Conservation (phyloP, 2,113 vertebrate species). For the Eurystomus gularis region DNA sequence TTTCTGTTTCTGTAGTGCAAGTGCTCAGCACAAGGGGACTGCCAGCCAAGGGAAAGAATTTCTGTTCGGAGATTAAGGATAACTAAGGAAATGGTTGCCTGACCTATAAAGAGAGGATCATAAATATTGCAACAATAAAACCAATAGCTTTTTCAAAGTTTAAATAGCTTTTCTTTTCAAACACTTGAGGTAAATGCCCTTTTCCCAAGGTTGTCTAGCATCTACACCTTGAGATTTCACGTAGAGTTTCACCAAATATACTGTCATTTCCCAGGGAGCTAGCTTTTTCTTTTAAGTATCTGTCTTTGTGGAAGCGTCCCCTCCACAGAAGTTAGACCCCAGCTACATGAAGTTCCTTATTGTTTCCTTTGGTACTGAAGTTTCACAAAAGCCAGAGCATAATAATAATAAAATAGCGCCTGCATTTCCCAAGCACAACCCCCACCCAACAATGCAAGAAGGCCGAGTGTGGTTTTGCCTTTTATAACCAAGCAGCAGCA, state of each 20-base stretch:
- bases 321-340: not conserved
- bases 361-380: not conserved
- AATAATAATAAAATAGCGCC: not conserved
- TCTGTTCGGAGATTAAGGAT: slow-evolving; percentile 48
- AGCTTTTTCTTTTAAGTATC: not conserved
- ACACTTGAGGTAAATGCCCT: slow-evolving; percentile 49
- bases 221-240: not conserved
- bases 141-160: slow-evolving; percentile 53
- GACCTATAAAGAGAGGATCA: slow-evolving; percentile 53
- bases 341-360: not conserved
- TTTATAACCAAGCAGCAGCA: not conserved
- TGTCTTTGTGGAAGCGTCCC: not conserved
- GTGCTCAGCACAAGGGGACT: not conserved
- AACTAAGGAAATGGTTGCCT: slow-evolving; percentile 51
- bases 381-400: not conserved
- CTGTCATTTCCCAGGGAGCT: not conserved
- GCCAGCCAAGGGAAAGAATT: slow-evolving; percentile 17
- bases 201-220: slow-evolving; percentile 17
- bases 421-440: not conserved
- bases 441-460: not conserved
- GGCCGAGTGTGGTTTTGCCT: not conserved
- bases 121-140: slow-evolving; percentile 68
- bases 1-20: slow-evolving; percentile 10
- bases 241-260: slow-evolving; percentile 11
- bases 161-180: slow-evolving; percentile 64